Conservation (phyloP, 2,888 invertebrate genomes). For the Hipparchia sbordonii region DNA sequence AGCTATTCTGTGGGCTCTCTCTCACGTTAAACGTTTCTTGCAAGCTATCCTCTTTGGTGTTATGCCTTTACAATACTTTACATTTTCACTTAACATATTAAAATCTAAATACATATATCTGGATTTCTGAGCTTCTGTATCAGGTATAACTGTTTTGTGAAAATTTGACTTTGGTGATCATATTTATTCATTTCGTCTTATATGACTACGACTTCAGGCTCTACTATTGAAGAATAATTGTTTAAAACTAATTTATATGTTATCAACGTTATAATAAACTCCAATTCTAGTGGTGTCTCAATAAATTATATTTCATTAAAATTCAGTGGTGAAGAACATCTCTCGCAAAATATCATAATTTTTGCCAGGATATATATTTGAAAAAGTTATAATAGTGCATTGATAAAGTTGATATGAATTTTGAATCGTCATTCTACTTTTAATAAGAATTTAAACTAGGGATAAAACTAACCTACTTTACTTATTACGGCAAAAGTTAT, state of each 20-base stretch:
- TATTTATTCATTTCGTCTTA: background rate
- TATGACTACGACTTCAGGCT: background rate
- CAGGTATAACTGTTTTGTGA: background rate
- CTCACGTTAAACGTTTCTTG: background rate
- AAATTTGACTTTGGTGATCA: background rate
- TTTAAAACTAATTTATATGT: background rate
- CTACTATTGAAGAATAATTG: background rate
- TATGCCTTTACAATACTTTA: no score
- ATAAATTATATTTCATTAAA: no score
- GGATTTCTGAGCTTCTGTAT: background rate
- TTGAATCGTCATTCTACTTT: no score
- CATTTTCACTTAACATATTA: background rate
- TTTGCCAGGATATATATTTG: no score
- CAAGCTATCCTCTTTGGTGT: background rate
- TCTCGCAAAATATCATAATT: no score
- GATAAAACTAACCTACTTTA: no score
- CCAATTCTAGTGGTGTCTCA: no score
- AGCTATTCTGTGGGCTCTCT: background rate
- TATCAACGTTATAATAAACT: background rate
- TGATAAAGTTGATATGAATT: no score
- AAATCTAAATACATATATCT: background rate
- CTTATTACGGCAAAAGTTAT: no score
- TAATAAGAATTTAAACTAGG: no score
- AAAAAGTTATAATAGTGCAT: no score
- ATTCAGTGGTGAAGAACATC: no score